phyloP scores from a whole-genome alignment of 2,797 vertebrate species.

The Sebastiscus tertius region DNA sequence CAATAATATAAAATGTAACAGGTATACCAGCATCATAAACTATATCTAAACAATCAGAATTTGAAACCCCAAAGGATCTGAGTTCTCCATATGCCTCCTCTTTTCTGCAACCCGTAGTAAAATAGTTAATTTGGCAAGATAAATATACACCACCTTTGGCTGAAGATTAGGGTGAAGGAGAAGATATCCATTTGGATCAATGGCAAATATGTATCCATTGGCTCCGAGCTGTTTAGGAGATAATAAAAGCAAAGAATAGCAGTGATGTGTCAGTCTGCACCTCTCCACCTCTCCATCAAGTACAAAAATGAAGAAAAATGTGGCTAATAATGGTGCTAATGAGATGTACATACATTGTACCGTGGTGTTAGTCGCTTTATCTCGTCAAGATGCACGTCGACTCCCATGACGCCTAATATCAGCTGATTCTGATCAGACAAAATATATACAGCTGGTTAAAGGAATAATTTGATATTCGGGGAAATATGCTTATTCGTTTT shows the following conservation, averaged over 20 bases:
- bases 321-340: not conserved
- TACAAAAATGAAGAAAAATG: not conserved
- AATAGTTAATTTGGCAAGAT: not conserved
- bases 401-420: slow-evolving; percentile 97
- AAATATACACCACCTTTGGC: slow-evolving; percentile 87
- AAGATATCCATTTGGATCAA: slow-evolving; percentile 97
- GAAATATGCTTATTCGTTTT: not conserved
- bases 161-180: slow-evolving; percentile 96
- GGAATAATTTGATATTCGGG: not conserved
- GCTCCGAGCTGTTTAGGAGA: slow-evolving; percentile 85
- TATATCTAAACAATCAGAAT: not conserved
- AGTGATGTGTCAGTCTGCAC: not conserved
- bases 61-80: not conserved
- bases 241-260: not conserved
- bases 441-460: not conserved
- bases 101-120: not conserved
- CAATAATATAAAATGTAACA: not conserved
- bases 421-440: slow-evolving; percentile 90
- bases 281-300: not conserved
- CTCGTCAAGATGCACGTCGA: slow-evolving; percentile 96
- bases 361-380: slow-evolving; percentile 95
- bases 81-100: no score
- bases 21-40: not conserved
- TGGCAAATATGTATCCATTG: slow-evolving; percentile 97
- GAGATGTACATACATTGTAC: slow-evolving; percentile 79